Conservation (phyloP, 2,113 vertebrate species). For the Pipa parva region DNA sequence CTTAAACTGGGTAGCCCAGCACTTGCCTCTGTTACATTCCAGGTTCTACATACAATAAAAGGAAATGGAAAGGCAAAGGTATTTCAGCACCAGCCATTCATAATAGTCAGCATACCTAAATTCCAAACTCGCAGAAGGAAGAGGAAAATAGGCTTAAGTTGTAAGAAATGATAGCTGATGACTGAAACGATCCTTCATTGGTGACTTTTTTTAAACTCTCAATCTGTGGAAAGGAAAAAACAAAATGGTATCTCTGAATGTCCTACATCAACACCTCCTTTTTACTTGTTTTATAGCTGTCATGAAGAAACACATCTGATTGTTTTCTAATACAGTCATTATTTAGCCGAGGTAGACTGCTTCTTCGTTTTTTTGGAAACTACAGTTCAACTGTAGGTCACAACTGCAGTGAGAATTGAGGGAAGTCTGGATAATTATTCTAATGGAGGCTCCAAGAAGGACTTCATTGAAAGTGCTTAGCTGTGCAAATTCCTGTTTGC, state of each 20-base stretch:
- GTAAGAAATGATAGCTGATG: slow-evolving; percentile 5
- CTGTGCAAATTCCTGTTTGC: background rate
- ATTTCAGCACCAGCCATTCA: slow-evolving; percentile 37
- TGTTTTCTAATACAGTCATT: too few species aligned
- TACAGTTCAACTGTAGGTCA: slow-evolving; percentile 6
- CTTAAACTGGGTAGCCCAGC: too few species aligned
- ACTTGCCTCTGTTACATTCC: background rate
- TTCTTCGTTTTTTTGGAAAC: background rate
- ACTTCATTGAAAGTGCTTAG: background rate
- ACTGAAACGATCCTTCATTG: slow-evolving; percentile 25
- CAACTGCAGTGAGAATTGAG: background rate
- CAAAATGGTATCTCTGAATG: background rate
- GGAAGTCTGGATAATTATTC: background rate
- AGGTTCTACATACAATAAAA: slow-evolving; percentile 23
- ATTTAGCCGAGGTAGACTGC: too few species aligned
- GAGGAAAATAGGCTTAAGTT: slow-evolving; percentile 13
- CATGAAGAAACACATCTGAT: slow-evolving; percentile 1
- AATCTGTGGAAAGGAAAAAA: background rate
- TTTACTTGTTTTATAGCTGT: background rate
- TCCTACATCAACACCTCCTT: slow-evolving; percentile 12
- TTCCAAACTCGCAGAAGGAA: slow-evolving; percentile 12
- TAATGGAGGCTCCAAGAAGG: background rate
- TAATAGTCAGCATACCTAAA: slow-evolving; percentile 15
- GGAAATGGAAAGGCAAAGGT: slow-evolving; percentile 17
- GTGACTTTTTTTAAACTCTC: background rate